Evolutionary conservation across 2,888 invertebrate genomes (phyloP), one percentile per base, ranked within the genome.

Genomic region (Actias luna): DNA sequence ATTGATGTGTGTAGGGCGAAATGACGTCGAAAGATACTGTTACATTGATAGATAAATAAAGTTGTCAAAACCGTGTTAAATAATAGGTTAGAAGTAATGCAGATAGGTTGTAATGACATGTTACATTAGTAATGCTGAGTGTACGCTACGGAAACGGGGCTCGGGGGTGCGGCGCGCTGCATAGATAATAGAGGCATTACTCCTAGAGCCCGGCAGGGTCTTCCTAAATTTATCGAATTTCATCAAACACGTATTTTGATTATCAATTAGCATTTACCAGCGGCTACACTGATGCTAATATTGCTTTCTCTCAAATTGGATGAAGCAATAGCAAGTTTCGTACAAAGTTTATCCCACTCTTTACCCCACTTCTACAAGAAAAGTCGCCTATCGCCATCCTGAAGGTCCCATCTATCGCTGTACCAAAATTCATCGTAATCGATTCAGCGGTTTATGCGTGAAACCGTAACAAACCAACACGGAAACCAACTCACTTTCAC

Each of bases 101-200:
- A 8, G 42, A 42, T 18, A 42, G 18, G 18, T 18, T 8, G 18
- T 42, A 42, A 42, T 8, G 46, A 50, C 10, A 22, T 50, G 22
- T 50, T 25, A 50, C 10, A 50, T 55, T n/a, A 29, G 55, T 29
- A 55, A 29, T 55, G 55, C 29, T 55, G 55, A 16, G 29, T 55
- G 8, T n/a, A 55, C 27, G n/a, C 55, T n/a, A 29, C 55, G 55
- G 29, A 29, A 27, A 29, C 55, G 55, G 29, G n/a, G 16, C 55
- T 55, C 18, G n/a, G n/a, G 55, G 55, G 29, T 55, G 55, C 55
- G 55, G 29, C 18, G 29, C 29, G 29, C 10, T 55, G 55, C 55
- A 55, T 55, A 55, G 55, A 55, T 29, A 55, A 55, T 29, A 55
- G 55, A n/a, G 29, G 16, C 3, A 14, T n/a, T 29, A 55, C 29